Percentiles rank a stretch among this genome's conserved stretches.
These are phyloP conservation scores for Portunus trituberculatus DNA, from an alignment of 1,140 invertebrate species.

Conservation along the genomic window DNA sequence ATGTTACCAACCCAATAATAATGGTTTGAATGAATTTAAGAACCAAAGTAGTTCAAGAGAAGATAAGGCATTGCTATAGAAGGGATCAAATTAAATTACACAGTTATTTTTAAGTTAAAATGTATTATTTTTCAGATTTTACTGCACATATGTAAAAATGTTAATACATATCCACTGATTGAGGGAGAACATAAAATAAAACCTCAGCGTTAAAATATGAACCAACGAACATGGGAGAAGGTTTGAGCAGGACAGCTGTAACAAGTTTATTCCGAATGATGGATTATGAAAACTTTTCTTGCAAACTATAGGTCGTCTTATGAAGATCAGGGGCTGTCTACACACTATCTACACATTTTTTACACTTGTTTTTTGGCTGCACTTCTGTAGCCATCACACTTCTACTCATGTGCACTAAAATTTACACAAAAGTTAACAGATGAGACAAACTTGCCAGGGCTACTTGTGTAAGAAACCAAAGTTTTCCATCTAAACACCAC, in stretches of 20 bases:
- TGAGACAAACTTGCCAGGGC: slow-evolving; percentile 64
- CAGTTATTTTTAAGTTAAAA: slow-evolving; percentile 67
- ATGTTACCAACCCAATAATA: slow-evolving; percentile 69
- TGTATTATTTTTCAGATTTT: slow-evolving; percentile 71
- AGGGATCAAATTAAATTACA: slow-evolving; percentile 74
- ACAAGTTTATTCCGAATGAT: slow-evolving; percentile 65
- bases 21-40: slow-evolving; percentile 51
- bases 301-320: slow-evolving; percentile 71
- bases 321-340: slow-evolving; percentile 70
- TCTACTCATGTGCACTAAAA: slow-evolving; percentile 75
- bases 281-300: slow-evolving; percentile 69
- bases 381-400: slow-evolving; percentile 69
- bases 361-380: slow-evolving; percentile 72
- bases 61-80: slow-evolving; percentile 60
- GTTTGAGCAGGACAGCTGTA: slow-evolving; percentile 73
- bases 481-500: slow-evolving; percentile 52
- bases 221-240: slow-evolving; percentile 70
- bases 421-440: slow-evolving; percentile 73
- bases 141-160: slow-evolving; percentile 66
- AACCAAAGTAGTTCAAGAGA: slow-evolving; percentile 46
- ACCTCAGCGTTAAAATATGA: slow-evolving; percentile 66
- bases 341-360: slow-evolving; percentile 74
- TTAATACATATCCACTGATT: slow-evolving; percentile 64
- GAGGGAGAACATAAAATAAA: slow-evolving; percentile 73
- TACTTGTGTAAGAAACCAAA: slow-evolving; percentile 72